phyloP scores from a whole-genome alignment of 1,140 invertebrate species.

The Achroia grisella region DNA sequence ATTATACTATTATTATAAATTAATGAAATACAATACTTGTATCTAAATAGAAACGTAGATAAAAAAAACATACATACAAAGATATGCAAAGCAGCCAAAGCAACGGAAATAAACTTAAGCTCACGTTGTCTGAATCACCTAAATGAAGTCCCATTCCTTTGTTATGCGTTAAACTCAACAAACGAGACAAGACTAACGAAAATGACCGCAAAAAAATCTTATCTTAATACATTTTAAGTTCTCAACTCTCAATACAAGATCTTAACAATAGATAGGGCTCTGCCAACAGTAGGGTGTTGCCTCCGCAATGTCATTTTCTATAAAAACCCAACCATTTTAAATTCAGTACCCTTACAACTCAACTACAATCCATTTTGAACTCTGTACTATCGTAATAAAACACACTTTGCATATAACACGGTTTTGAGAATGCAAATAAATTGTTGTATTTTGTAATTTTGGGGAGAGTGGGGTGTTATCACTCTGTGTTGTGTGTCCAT shows the following conservation, averaged over 20 bases:
- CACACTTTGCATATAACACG: no score
- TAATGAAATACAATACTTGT: no score
- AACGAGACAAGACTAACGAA: not conserved
- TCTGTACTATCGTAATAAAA: not conserved
- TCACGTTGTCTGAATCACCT: no score
- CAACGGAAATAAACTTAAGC: no score
- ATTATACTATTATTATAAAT: no score
- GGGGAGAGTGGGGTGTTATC: slow-evolving; percentile 57
- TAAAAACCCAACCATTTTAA: slow-evolving; percentile 27
- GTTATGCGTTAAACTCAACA: no score
- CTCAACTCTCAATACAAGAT: slow-evolving; percentile 26
- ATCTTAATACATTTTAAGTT: slow-evolving; percentile 18
- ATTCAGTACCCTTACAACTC: not conserved
- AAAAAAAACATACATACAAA: no score
- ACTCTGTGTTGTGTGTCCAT: slow-evolving; percentile 48
- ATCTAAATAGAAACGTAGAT: no score
- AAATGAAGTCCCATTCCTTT: no score
- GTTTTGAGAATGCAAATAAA: slow-evolving; percentile 3
- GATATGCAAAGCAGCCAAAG: no score
- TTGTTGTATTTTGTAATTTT: slow-evolving; percentile 40
- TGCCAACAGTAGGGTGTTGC: slow-evolving; percentile 42
- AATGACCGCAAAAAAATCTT: slow-evolving; percentile 20
- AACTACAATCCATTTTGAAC: not conserved
- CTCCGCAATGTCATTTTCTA: slow-evolving; percentile 53
- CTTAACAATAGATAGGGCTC: slow-evolving; percentile 56